Conservation (phyloP, 2,113 vertebrate species). For the Corydoras maculifer region DNA sequence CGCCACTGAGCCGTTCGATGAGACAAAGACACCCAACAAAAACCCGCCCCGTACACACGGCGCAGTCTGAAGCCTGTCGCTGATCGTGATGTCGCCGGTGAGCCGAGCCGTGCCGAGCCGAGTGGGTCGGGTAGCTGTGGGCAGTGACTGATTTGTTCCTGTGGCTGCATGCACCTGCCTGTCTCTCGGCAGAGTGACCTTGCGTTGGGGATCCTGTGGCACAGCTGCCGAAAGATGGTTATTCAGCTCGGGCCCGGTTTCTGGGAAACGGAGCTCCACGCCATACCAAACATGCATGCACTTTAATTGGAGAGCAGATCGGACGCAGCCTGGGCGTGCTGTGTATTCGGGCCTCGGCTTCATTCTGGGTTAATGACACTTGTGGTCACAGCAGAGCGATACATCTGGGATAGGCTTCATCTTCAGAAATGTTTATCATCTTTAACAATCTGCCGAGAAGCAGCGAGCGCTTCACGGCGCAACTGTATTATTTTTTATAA, state of each 20-base stretch:
- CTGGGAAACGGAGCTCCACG: slow-evolving; percentile 34
- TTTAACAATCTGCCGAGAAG: no score
- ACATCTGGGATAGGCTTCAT: background rate
- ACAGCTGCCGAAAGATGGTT: slow-evolving; percentile 42
- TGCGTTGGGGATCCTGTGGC: slow-evolving; percentile 38
- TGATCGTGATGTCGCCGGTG: background rate
- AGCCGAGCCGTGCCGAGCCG: slow-evolving; percentile 1
- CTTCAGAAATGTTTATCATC: no score
- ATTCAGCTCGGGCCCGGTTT: slow-evolving; percentile 35
- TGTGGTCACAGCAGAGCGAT: slow-evolving; percentile 4
- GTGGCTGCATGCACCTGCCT: slow-evolving; percentile 29
- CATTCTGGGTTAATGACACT: slow-evolving; percentile 20
- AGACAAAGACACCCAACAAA: no score
- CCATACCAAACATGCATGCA: slow-evolving; percentile 33
- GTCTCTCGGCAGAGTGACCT: slow-evolving; percentile 39
- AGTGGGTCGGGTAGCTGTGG: slow-evolving; percentile 1
- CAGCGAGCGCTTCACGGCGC: no score
- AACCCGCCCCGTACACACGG: no score
- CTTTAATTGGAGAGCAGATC: slow-evolving; percentile 32
- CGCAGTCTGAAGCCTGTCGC: background rate
- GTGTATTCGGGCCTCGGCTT: slow-evolving; percentile 31
- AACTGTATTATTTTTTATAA: no score
- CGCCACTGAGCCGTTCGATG: no score
- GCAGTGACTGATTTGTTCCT: slow-evolving; percentile 25
- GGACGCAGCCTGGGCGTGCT: slow-evolving; percentile 6